Conservation (phyloP, 2,113 vertebrate genomes). For the Ariopsis seemanni region DNA sequence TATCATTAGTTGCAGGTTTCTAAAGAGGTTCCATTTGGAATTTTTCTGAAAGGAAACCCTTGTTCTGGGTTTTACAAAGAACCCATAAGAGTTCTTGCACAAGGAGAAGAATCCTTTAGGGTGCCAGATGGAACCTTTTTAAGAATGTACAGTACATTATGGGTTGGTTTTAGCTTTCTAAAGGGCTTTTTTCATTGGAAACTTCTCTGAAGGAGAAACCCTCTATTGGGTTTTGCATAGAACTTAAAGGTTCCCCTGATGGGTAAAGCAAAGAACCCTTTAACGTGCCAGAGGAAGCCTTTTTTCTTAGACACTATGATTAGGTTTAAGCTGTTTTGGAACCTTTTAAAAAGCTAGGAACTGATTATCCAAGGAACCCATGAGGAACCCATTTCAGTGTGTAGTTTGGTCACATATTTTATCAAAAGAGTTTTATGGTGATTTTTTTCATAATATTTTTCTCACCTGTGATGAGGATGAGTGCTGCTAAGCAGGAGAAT, state of each 20-base stretch:
- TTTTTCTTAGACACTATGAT: neutral
- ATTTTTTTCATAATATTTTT: neutral
- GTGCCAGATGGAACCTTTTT: no score
- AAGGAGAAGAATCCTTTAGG: no score
- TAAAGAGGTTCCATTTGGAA: neutral
- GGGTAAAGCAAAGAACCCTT: neutral
- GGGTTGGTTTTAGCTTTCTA: neutral
- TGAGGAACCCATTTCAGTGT: neutral
- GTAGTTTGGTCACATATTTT: no score
- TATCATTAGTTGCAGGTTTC: neutral
- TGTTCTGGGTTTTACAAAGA: neutral
- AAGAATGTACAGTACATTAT: neutral
- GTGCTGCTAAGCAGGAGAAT: conserved; percentile 89
- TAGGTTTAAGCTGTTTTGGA: neutral
- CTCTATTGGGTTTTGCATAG: neutral
- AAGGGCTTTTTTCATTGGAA: neutral
- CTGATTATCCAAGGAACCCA: neutral
- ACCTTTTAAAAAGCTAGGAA: neutral
- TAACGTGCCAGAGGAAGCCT: neutral
- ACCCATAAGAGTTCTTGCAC: neutral
- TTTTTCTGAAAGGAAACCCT: neutral
- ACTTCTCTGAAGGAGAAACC: neutral
- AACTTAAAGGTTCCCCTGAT: neutral
- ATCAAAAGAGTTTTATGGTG: neutral
- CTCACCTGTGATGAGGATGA: conserved; percentile 90